Evolutionary conservation across 2,888 invertebrate genomes (phyloP), one percentile per base, ranked within the genome.

Genomic region (Tachina fera): DNA sequence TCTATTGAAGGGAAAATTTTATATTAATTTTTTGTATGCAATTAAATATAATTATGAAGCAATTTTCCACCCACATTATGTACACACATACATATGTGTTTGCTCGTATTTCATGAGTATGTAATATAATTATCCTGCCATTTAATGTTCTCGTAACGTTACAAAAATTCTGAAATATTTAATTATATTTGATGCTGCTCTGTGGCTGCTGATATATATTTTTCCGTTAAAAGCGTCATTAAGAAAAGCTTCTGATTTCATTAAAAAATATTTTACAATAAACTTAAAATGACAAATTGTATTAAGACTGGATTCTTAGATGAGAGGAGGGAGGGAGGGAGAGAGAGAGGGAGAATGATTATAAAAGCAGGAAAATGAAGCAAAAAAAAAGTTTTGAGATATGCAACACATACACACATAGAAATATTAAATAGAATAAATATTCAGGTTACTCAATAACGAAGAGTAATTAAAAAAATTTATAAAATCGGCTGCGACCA

Each of bases 231-330:
- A 86, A 87, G 84, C 83, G 72, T 87, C 74, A 87, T 87, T 84
- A 86, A 83, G 83, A 78, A 77, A 85, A 87, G 83, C 85, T 87
- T 87, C 87, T 79, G 87, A 85, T 85, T 85, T 86, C 83, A 86
- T 88, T 88, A 82, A 87, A 78, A 79, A 84, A 84, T 63, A 87
- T 87, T 84, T 86, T 71, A 70, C 67, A 82, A 80, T 87, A 87
- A 83, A 84, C 31, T 80, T 72, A 88, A 87, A 87, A 89, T 89
- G 89, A 89, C 88, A 90, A 90, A 90, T 88, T 89, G 79, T 87
- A 89, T 89, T 88, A 87, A 81, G 71, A 65, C 51, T 81, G 41
- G 68, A 80, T 78, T 74, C 61, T 53, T 58, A 61, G 53, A 58
- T 70, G 75, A 81, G 53, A 43, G 22, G n/a, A 41, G 60, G 0